Base-by-base conservation (phyloP, 2,113 vertebrate species). In the Callionymus lyra region DNA sequence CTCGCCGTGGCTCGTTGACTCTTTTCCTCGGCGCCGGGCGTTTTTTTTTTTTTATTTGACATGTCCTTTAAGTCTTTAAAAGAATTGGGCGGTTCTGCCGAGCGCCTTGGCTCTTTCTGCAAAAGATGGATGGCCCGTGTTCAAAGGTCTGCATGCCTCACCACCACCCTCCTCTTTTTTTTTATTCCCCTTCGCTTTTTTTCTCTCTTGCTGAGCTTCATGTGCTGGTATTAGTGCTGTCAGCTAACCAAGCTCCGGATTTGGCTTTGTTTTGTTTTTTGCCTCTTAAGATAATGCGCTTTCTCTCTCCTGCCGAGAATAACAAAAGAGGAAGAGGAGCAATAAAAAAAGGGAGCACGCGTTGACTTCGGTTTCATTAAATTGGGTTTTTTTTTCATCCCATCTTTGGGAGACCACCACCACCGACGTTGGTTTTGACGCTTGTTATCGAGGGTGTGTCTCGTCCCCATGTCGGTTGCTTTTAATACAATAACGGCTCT, bases 31-130 rank as follows among this genome's bases (percentile, higher is more conserved):
- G 59, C 34, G 44, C 39, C 8, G 53, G 58, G 37, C 50, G 16
- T 67, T 65, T 34, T 34, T 32, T n/a, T 15, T 6, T 6, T 38
- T 38, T 76, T 55, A 62, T 67, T 60, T 65, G 81, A 77, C 75
- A 85, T 85, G 83, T 85, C 85, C 67, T 85, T 85, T 70, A 77
- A 65, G 70, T 79, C 80, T 40, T 70, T 85, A 60, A 87, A 85
- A 74, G 84, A 84, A 70, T 64, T 82, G 62, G 83, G 82, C 63
- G 80, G 81, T 64, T 85, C 83, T 48, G 80, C 82, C 1, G 81
- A 85, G 71, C 80, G 76, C 57, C 81, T 85, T 6, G 79, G 82
- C 56, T 82, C 83, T 40, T 71, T 85, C 59, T 85, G 79, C 73
- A 84, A 83, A 60, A 79, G 84, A 76, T 87, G 82, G 84, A 85